Conservation (phyloP, 2,113 vertebrate genomes). For the Sturnira hondurensis region DNA sequence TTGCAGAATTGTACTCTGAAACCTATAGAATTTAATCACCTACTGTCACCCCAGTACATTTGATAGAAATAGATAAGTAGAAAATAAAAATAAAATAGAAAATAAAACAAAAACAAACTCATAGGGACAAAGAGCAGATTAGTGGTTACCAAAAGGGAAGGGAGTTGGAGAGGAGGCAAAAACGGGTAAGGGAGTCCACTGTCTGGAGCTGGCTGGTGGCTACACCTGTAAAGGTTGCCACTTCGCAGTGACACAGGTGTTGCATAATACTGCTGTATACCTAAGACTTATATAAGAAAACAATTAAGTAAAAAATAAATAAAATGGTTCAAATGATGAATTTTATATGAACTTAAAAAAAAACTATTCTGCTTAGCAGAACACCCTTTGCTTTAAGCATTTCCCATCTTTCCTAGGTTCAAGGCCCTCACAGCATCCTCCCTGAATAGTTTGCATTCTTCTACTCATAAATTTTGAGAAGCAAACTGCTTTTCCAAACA, state of each 20-base stretch:
- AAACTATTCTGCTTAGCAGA: neutral
- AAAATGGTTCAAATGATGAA: neutral
- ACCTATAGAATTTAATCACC: too few relatives aligned
- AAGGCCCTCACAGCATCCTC: neutral
- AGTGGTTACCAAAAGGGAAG: neutral
- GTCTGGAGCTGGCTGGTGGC: neutral
- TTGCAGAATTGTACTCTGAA: too few relatives aligned
- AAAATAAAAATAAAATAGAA: too few relatives aligned
- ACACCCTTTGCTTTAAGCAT: neutral
- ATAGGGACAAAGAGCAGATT: neutral
- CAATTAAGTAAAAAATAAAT: neutral
- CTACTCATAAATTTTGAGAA: neutral
- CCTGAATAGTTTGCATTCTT: neutral
- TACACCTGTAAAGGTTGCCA: too few relatives aligned
- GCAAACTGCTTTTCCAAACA: neutral
- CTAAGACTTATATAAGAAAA: neutral
- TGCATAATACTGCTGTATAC: neutral
- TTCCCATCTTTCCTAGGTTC: neutral
- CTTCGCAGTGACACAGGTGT: neutral
- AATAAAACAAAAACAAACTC: too few relatives aligned
- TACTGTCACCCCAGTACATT: too few relatives aligned
- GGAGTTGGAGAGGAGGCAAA: neutral
- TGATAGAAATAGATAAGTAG: too few relatives aligned
- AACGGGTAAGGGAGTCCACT: neutral
- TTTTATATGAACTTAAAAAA: neutral